A percentile compares a stretch with the other conserved stretches of the same genome.
Conservation (phyloP, 2,888 invertebrate genomes). For the Xestia c-nigrum region DNA sequence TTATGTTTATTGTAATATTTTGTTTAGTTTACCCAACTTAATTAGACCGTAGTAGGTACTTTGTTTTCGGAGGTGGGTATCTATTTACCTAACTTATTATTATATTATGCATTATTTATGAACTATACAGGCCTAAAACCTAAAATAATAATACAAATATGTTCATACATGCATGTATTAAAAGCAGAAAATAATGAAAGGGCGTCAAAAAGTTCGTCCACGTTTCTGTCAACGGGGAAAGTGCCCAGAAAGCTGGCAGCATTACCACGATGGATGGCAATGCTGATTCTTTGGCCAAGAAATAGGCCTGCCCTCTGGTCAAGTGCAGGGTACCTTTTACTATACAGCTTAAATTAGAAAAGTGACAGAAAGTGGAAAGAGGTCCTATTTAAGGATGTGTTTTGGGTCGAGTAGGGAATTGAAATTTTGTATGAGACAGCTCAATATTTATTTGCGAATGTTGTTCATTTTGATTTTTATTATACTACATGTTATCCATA, state of each 20-base stretch:
- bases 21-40: conserved; percentile 6
- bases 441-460: background rate
- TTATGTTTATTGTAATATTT: background rate
- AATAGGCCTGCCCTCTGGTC: background rate
- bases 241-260: background rate
- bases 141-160: background rate
- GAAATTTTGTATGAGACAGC: too few relatives aligned
- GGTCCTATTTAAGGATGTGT: too few relatives aligned
- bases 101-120: too few relatives aligned
- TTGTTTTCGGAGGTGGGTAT: background rate
- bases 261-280: background rate
- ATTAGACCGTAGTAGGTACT: conserved; percentile 35
- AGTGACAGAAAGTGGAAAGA: background rate
- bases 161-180: too few relatives aligned
- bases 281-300: background rate
- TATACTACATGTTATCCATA: background rate
- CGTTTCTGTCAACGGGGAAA: too few relatives aligned
- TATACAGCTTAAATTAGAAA: too few relatives aligned
- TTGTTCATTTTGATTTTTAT: background rate
- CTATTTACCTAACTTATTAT: too few relatives aligned
- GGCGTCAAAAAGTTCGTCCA: too few relatives aligned
- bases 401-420: too few relatives aligned
- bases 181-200: too few relatives aligned
- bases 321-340: background rate
- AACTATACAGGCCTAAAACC: background rate